Percentiles rank a stretch among this genome's conserved stretches.
phyloP scores from a whole-genome alignment of 2,797 vertebrate species.

The Australoheros facetus region DNA sequence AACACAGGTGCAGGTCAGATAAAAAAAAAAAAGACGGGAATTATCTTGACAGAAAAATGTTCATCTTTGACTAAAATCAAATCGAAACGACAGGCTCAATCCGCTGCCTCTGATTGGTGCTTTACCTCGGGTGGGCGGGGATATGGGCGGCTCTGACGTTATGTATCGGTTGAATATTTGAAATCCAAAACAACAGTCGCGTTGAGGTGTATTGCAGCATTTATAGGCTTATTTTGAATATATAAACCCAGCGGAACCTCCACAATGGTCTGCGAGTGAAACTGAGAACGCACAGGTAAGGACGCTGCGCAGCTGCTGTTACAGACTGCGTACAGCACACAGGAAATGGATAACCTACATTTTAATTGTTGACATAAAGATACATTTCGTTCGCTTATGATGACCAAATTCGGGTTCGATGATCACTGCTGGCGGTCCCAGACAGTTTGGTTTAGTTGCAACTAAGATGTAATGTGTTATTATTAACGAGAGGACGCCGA shows the following conservation, averaged over 20 bases:
- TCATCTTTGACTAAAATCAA: not conserved
- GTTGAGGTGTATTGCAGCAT: not conserved
- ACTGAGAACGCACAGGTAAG: slow-evolving; percentile 58
- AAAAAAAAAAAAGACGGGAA: not conserved
- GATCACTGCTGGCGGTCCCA: not conserved
- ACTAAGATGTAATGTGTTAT: not conserved
- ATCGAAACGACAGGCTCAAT: not conserved
- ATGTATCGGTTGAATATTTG: slow-evolving; percentile 82
- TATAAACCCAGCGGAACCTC: not conserved
- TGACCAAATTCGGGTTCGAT: not conserved
- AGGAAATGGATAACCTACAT: slow-evolving; percentile 1
- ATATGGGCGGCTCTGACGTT: slow-evolving; percentile 38
- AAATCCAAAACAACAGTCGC: slow-evolving; percentile 48
- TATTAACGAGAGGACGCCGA: not conserved
- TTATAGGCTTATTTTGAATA: not conserved
- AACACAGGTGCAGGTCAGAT: not conserved
- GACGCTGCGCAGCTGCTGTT: not conserved
- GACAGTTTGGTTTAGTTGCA: not conserved
- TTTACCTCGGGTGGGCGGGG: slow-evolving; percentile 9
- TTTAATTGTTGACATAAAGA: not conserved
- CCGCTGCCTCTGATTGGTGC: slow-evolving; percentile 59
- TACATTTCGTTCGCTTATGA: not conserved
- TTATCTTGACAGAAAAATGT: not conserved
- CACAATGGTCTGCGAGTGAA: slow-evolving; percentile 13
- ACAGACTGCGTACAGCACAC: not conserved